Evolutionary conservation across 2,113 vertebrate genomes (phyloP), one percentile per base, ranked within the genome.

Genomic region (Seriola dumerili): DNA sequence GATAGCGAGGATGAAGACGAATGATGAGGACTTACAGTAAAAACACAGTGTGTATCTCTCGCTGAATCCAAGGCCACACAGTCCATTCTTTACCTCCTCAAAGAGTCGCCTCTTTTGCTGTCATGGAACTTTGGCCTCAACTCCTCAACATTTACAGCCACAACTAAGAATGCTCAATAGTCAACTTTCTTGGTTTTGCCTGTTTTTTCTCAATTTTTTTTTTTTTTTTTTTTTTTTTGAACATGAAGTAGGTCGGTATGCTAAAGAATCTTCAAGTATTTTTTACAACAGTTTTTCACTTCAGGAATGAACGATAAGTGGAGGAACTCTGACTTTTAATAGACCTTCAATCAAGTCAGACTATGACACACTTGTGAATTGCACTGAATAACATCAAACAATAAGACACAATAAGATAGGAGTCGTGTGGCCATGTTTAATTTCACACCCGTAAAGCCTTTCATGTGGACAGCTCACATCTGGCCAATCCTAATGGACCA

Each of bases 1-100:
- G 91, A 94, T 0, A 91, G 91, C 12, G 94, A 95, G 0, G 93
- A 92, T 0, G 93, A 93, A 16, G 87, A 88, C 21, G 89, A 93
- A 67, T 91, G 82, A 90, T 81, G 46, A 86, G 46, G 65, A 89
- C 55, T 58, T 32, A 8, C 32, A 25, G 64, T 42, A 16, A 67
- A 65, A 16, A 40, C 17, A 29, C 19, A 1, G 46, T 58, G 25
- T 78, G 17, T 34, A 65, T 72, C 72, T 84, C 77, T 77, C 72
- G 34, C 72, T 68, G n/a, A 77, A 82, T 69, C 58, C n/a, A 79
- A 87, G 62, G 4, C 59, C 38, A 48, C 61, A 72, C 65, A 83
- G 63, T 80, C 68, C 50, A 54, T 80, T 68, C 29, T 70, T 87
- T 69, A 80, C 79, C 54, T 86, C 75, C 75, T 71, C 67, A 61